Evolutionary conservation across 2,113 vertebrate species (phyloP).

Genomic region (Micromys minutus): DNA sequence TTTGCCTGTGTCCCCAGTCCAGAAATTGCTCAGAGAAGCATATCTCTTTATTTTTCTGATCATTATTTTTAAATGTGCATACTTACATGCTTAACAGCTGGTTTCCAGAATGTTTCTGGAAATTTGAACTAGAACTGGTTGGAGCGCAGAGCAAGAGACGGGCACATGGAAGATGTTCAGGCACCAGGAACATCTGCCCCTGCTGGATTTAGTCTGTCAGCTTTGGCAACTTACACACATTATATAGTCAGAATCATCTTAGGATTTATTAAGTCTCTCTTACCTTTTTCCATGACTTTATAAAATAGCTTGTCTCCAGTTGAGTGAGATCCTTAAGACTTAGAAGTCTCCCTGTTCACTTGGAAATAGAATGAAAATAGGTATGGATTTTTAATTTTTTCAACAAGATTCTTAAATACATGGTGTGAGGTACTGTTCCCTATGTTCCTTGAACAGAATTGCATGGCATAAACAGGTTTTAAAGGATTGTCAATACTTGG

Average conservation of each 20-base stretch:
- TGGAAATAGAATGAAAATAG: background rate
- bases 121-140: constrained; percentile 6
- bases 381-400: background rate
- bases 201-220: background rate
- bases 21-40: background rate
- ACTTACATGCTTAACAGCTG: background rate
- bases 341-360: background rate
- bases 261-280: background rate
- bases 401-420: background rate
- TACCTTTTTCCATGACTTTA: background rate
- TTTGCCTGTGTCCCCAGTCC: background rate
- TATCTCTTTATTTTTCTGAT: background rate
- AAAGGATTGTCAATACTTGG: background rate
- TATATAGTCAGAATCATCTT: background rate
- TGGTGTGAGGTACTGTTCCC: background rate
- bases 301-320: background rate
- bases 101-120: background rate
- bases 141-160: background rate
- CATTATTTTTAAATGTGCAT: constrained; percentile 20
- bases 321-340: background rate
- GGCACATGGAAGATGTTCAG: background rate
- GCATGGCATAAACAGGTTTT: background rate
- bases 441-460: background rate
- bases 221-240: constrained; percentile 4
- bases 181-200: background rate